phyloP scores from a whole-genome alignment of 2,888 invertebrate species.

The Adelphocoris suturalis region DNA sequence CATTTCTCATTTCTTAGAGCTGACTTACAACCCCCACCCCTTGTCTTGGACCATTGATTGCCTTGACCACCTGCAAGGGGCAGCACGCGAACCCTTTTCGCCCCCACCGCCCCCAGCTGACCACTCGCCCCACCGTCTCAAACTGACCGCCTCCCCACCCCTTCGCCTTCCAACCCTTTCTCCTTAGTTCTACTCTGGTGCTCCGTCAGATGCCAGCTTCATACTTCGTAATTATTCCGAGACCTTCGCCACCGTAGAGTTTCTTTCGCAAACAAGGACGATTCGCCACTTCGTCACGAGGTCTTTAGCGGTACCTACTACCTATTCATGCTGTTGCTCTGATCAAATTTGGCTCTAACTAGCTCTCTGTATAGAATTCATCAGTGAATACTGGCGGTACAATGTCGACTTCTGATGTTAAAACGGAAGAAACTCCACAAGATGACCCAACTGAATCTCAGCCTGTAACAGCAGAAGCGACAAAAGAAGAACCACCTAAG shows the following conservation, averaged over 20 bases:
- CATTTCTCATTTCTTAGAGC: slow-evolving; percentile 67
- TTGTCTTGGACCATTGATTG: slow-evolving; percentile 68
- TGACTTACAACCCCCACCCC: slow-evolving; percentile 47
- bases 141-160: slow-evolving; percentile 63
- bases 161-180: slow-evolving; percentile 54
- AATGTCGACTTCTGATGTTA: slow-evolving; percentile 8
- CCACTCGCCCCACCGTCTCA: slow-evolving; percentile 40
- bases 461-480: background rate
- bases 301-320: background rate
- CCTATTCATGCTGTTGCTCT: slow-evolving; percentile 30
- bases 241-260: slow-evolving; percentile 52
- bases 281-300: slow-evolving; percentile 41
- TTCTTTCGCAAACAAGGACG: slow-evolving; percentile 39
- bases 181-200: slow-evolving; percentile 61
- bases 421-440: slow-evolving; percentile 19
- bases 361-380: background rate
- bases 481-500: slow-evolving; percentile 9
- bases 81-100: slow-evolving; percentile 55
- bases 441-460: background rate
- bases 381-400: background rate
- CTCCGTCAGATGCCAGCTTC: slow-evolving; percentile 66
- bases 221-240: slow-evolving; percentile 60
- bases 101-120: slow-evolving; percentile 10
- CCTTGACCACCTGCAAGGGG: slow-evolving; percentile 69
- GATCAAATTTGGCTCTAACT: background rate